phyloP scores from a whole-genome alignment of 2,888 invertebrate genomes.

The Drosophila austrosaltans region DNA sequence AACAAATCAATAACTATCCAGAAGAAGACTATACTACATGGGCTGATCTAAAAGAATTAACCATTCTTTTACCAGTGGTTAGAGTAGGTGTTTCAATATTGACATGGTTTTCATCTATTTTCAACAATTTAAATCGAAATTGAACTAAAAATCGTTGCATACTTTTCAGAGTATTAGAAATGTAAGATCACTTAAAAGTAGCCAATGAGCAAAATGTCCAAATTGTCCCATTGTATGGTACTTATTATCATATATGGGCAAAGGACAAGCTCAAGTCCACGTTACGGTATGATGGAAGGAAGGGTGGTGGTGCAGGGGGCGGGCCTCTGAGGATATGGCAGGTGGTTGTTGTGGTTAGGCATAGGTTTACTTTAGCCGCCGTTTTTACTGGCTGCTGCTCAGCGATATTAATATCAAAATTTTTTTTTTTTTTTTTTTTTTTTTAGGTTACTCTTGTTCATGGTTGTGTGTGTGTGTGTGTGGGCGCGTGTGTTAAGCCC shows the following conservation, averaged over 20 bases:
- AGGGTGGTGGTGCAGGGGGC: too few relatives aligned
- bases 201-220: background rate
- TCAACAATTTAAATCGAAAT: too few relatives aligned
- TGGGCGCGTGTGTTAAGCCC: slow-evolving; percentile 56
- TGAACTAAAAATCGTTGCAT: too few relatives aligned
- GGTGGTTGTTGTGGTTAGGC: slow-evolving; percentile 14
- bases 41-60: too few relatives aligned
- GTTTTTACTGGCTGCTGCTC: slow-evolving; percentile 41
- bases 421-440: background rate
- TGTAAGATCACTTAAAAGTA: background rate
- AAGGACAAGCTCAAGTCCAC: background rate
- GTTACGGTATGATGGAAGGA: slow-evolving; percentile 13
- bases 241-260: slow-evolving; percentile 11
- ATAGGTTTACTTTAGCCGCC: slow-evolving; percentile 29
- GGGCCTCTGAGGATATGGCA: background rate
- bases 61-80: too few relatives aligned
- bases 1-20: too few relatives aligned
- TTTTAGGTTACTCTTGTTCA: slow-evolving; percentile 11
- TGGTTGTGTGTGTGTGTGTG: slow-evolving; percentile 11
- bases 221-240: slow-evolving; percentile 2
- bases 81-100: too few relatives aligned
- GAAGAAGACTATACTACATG: too few relatives aligned
- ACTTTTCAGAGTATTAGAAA: too few relatives aligned
- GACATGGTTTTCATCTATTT: too few relatives aligned
- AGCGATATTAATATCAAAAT: slow-evolving; percentile 73